phyloP scores from a whole-genome alignment of 2,888 invertebrate species.

The Hirtodrosophila histrioides region DNA sequence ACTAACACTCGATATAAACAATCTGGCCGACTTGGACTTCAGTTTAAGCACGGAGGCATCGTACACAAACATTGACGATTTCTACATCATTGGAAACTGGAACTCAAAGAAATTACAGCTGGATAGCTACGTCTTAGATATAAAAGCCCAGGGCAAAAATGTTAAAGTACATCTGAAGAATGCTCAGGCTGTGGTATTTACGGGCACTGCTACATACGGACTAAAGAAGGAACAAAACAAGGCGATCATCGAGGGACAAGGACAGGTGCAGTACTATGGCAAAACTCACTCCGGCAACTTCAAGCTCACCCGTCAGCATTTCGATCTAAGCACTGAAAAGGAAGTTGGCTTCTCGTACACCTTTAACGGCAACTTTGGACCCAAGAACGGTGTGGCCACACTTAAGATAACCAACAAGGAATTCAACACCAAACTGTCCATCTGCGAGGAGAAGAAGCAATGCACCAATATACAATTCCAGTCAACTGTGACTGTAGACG shows the following conservation, averaged over 20 bases:
- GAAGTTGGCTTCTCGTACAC: constrained; percentile 88
- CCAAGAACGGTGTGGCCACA: constrained; percentile 88
- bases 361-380: constrained; percentile 89
- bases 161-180: constrained; percentile 88
- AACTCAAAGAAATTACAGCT: constrained; percentile 88
- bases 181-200: constrained; percentile 87
- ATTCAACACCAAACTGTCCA: constrained; percentile 88
- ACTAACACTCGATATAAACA: constrained; percentile 86
- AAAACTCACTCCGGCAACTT: constrained; percentile 89
- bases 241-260: constrained; percentile 90
- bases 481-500: constrained; percentile 70
- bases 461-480: constrained; percentile 89
- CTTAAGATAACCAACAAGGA: constrained; percentile 90
- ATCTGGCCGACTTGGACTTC: constrained; percentile 86
- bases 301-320: constrained; percentile 88
- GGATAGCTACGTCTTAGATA: constrained; percentile 88
- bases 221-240: constrained; percentile 90
- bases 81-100: constrained; percentile 86
- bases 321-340: constrained; percentile 86
- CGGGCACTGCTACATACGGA: constrained; percentile 89
- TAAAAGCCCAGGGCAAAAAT: constrained; percentile 87
- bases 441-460: constrained; percentile 92
- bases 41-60: constrained; percentile 86
- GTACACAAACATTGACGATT: constrained; percentile 87
- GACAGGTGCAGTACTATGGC: constrained; percentile 89